A percentile compares a stretch with the other conserved stretches of the same genome.
phyloP scores from a whole-genome alignment of 2,113 vertebrate genomes.

The Prionailurus bengalensis region DNA sequence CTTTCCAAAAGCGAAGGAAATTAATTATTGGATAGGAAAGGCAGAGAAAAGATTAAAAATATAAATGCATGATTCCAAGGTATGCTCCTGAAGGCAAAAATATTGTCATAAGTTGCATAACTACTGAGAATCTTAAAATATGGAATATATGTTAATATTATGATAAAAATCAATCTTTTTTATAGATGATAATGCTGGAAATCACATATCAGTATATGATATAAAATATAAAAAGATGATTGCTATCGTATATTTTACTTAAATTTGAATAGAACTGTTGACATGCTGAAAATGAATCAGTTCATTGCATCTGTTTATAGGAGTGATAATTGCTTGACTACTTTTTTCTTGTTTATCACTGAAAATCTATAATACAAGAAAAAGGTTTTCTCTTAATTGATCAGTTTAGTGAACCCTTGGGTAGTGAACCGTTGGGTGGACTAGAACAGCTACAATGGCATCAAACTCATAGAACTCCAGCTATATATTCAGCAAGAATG shows the following conservation, averaged over 20 bases:
- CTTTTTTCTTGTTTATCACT: slow-evolving; percentile 10
- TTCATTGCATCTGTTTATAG: not conserved
- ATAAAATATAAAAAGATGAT: not conserved
- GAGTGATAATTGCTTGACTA: not conserved
- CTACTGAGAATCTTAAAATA: not conserved
- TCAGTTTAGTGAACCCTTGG: not conserved
- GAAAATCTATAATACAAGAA: not conserved
- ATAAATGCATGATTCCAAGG: not conserved
- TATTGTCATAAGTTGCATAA: not conserved
- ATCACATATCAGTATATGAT: not conserved
- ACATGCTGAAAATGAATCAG: not conserved
- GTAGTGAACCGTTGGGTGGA: not conserved
- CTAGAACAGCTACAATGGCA: not conserved
- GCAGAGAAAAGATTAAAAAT: not conserved
- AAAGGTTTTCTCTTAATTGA: not conserved
- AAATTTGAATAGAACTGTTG: not conserved
- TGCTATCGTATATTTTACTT: not conserved
- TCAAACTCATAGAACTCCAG: not conserved
- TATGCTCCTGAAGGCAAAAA: not conserved
- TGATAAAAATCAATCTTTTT: not conserved
- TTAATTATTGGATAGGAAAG: not conserved
- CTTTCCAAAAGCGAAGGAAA: not conserved
- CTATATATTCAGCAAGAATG: not conserved
- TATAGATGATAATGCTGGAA: not conserved
- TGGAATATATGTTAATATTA: not conserved